phyloP scores from a whole-genome alignment of 1,140 invertebrate genomes.

The Bombus superbus region DNA sequence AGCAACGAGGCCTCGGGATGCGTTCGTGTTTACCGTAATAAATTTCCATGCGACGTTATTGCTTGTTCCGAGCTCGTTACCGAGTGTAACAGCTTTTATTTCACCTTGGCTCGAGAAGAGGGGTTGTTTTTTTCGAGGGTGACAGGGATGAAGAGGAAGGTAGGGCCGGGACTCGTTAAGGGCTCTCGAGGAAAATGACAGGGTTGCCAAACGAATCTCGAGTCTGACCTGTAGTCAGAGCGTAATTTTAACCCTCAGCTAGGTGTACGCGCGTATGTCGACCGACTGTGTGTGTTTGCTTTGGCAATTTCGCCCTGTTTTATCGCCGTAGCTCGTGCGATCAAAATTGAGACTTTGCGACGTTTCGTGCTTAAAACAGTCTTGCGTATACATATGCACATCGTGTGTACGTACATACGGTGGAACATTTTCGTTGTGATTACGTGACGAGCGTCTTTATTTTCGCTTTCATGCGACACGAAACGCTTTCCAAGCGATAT shows the following conservation, averaged over 20 bases:
- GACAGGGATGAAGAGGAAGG: constrained; percentile 6
- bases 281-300: constrained; percentile 19
- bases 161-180: constrained; percentile 64
- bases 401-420: neutral
- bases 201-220: constrained; percentile 71
- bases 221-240: constrained; percentile 57
- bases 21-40: constrained; percentile 41
- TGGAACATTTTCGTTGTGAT: constrained; percentile 4
- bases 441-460: constrained; percentile 13
- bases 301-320: constrained; percentile 51
- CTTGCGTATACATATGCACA: neutral
- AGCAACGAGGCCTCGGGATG: neutral
- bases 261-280: neutral
- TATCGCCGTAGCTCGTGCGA: constrained; percentile 18
- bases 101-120: constrained; percentile 25
- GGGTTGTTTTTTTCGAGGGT: constrained; percentile 47
- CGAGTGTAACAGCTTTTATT: constrained; percentile 54
- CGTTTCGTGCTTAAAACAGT: neutral
- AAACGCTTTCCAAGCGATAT: neutral
- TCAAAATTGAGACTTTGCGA: constrained; percentile 16
- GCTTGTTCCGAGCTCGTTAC: constrained; percentile 47
- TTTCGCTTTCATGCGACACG: constrained; percentile 4
- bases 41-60: constrained; percentile 48
- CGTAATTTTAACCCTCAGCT: constrained; percentile 62
- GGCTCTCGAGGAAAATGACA: constrained; percentile 69